A percentile compares a stretch with the other conserved stretches of the same genome.
phyloP scores from a whole-genome alignment of 2,888 invertebrate genomes.

The Meganola albula region DNA sequence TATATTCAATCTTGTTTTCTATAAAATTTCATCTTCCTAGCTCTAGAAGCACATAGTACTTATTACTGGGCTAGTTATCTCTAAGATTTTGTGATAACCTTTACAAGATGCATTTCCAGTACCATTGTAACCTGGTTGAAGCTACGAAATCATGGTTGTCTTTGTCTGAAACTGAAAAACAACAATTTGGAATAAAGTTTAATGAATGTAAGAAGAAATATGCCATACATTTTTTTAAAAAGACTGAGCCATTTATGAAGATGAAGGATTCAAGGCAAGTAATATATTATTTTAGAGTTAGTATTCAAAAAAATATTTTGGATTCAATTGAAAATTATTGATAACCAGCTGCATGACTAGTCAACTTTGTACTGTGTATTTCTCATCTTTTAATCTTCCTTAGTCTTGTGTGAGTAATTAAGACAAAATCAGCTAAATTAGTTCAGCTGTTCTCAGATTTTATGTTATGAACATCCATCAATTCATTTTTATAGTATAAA shows the following conservation, averaged over 20 bases:
- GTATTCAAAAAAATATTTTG: no score
- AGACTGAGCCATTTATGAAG: constrained; percentile 47
- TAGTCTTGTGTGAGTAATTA: no score
- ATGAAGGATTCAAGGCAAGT: constrained; percentile 26
- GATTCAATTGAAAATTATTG: no score
- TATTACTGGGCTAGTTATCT: not conserved
- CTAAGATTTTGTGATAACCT: not conserved
- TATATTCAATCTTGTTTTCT: not conserved
- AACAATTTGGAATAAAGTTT: constrained; percentile 37
- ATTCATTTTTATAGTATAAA: no score
- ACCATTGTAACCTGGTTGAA: constrained; percentile 30
- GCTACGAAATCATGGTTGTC: constrained; percentile 56
- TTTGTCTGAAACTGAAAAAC: constrained; percentile 43
- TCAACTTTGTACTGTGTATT: no score
- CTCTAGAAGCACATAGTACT: not conserved
- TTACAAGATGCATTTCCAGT: constrained; percentile 31
- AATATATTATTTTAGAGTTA: no score
- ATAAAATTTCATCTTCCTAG: not conserved
- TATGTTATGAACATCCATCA: no score
- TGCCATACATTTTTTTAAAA: constrained; percentile 36
- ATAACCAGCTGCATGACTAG: no score
- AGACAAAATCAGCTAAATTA: no score
- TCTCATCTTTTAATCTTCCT: no score
- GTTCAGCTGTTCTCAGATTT: no score
- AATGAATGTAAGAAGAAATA: constrained; percentile 33